phyloP scores from a whole-genome alignment of 2,888 invertebrate species.

The Teleogryllus oceanicus region DNA sequence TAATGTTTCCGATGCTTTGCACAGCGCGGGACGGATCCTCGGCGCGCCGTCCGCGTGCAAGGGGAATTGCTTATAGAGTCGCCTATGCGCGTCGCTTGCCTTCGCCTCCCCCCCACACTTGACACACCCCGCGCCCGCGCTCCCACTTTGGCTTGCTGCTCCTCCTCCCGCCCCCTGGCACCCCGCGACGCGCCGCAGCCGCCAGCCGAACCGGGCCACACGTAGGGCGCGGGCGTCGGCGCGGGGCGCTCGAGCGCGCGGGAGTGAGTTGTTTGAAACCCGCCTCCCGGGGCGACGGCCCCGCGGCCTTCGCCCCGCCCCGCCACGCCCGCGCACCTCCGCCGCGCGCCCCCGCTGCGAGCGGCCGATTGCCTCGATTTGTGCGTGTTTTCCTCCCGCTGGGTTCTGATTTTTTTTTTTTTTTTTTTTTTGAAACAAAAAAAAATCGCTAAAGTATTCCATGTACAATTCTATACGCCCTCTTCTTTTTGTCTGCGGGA shows the following conservation, averaged over 20 bases:
- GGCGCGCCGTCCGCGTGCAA: neutral
- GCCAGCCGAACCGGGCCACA: neutral
- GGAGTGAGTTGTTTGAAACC: slow-evolving; percentile 10
- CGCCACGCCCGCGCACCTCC: neutral
- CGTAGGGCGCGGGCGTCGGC: too few relatives aligned
- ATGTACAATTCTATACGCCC: slow-evolving; percentile 18
- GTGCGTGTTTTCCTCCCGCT: slow-evolving; percentile 18
- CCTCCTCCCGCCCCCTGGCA: neutral
- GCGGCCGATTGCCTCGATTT: neutral
- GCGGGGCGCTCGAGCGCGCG: neutral
- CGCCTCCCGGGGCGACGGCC: neutral
- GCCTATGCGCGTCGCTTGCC: neutral
- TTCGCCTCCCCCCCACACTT: neutral
- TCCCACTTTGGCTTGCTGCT: neutral
- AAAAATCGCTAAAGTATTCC: slow-evolving; percentile 1
- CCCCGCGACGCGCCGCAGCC: neutral
- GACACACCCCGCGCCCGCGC: neutral
- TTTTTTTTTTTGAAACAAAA: slow-evolving; percentile 1
- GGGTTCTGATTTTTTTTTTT: slow-evolving; percentile 2
- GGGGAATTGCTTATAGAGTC: slow-evolving; percentile 2
- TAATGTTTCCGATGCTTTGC: slow-evolving; percentile 18
- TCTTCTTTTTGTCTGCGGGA: slow-evolving; percentile 9
- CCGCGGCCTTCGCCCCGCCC: neutral
- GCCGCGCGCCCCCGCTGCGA: neutral
- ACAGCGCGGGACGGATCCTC: too few relatives aligned